Evolutionary conservation across 2,888 invertebrate genomes (phyloP).

Genomic region (Cantharis rustica): DNA sequence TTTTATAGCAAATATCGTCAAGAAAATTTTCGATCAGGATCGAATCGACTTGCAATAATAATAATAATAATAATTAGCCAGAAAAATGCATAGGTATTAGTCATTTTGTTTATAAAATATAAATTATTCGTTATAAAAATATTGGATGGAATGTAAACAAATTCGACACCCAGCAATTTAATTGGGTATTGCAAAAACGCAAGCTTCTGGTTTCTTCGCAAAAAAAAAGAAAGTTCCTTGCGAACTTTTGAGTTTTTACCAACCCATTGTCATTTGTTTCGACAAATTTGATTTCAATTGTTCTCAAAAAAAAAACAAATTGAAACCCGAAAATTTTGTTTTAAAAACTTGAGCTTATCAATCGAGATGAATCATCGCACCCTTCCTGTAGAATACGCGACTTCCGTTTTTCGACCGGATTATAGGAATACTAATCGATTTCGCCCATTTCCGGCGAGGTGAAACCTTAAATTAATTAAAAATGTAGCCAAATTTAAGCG

Average conservation of each 20-base stretch:
- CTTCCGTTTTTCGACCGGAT: slow-evolving; percentile 12
- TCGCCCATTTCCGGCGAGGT: not conserved
- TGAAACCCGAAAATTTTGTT: not conserved
- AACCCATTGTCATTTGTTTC: not conserved
- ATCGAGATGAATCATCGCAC: not conserved
- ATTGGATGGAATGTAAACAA: not conserved
- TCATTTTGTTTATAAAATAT: not conserved
- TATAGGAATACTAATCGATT: slow-evolving; percentile 21
- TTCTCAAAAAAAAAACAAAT: not conserved
- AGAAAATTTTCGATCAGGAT: too few species aligned
- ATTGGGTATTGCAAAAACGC: not conserved
- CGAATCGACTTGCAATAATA: too few species aligned
- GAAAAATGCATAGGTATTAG: not conserved
- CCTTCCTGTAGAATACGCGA: slow-evolving; percentile 20
- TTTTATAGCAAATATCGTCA: too few species aligned
- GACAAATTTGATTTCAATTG: not conserved
- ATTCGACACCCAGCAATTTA: not conserved
- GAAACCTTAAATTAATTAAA: not conserved
- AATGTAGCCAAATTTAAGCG: not conserved
- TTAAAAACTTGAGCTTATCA: not conserved
- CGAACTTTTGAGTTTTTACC: not conserved
- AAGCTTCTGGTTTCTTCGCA: not conserved
- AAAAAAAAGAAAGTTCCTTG: not conserved
- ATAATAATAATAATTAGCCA: too few species aligned
- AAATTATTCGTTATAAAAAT: not conserved